A percentile compares a stretch with the other conserved stretches of the same genome.
Conservation (phyloP, 64 coral and sea anemone species). For the Stylophora pistillata region DNA sequence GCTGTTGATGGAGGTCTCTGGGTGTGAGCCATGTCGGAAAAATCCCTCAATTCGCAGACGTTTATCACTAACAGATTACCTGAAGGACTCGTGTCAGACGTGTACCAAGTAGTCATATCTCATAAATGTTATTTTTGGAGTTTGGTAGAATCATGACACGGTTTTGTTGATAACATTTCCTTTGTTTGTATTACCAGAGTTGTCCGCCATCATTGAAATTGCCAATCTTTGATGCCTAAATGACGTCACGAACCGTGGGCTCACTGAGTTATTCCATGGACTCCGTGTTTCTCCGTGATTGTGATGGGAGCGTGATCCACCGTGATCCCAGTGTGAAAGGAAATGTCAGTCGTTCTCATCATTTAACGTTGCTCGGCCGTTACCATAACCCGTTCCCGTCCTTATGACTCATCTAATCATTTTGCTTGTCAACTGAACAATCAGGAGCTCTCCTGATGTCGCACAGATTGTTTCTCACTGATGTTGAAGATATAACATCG, state of each 20-base stretch:
- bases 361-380: not conserved
- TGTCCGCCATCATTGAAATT: slow-evolving; percentile 16
- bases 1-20: not conserved
- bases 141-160: not conserved
- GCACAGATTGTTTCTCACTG: too few relatives aligned
- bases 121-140: not conserved
- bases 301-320: too few relatives aligned
- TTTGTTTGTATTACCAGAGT: not conserved
- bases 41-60: not conserved
- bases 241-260: slow-evolving; percentile 28
- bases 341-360: not conserved
- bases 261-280: not conserved
- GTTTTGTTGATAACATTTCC: not conserved
- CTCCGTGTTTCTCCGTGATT: not conserved
- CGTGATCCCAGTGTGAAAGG: not conserved
- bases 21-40: slow-evolving; percentile 19
- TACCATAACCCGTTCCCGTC: not conserved
- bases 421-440: too few relatives aligned
- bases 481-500: too few relatives aligned
- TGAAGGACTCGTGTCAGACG: slow-evolving; percentile 35
- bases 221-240: not conserved
- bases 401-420: too few relatives aligned
- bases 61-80: slow-evolving; percentile 12
- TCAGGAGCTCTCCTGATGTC: too few relatives aligned
- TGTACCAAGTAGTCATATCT: slow-evolving; percentile 65